Base-by-base conservation (phyloP, 2,888 invertebrate species). In the Digitonthophagus gazella region DNA sequence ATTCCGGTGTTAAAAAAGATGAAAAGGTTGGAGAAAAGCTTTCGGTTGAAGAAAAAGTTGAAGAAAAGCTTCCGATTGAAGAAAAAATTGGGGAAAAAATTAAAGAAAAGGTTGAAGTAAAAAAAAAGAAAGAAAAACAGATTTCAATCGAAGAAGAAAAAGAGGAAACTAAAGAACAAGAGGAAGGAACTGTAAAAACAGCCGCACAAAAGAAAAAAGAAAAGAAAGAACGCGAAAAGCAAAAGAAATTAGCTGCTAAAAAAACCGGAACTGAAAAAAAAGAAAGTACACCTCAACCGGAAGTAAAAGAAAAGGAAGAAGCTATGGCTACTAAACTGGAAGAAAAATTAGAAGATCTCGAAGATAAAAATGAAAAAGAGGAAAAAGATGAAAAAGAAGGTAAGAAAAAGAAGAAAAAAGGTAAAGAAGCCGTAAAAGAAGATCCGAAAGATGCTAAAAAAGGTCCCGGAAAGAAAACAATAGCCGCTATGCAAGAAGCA, bases 401-500 rank as follows among this genome's bases (percentile, higher is more conserved):
- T 0, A 85, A 84, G 68, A 85, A 83, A 66, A 84, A 84, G 75
- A 85, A 84, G 76, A 86, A 84, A 76, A 84, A 83, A 44, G 71
- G 71, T 15, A 69, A 87, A 68, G 82, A 81, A 65, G n/a, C 20
- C 4, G 85, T 83, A 15, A 86, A 85, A 65, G 88, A 89, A 28
- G 85, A 88, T 73, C 83, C 81, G 11, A 87, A 87, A 72, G 85
- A 85, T 69, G 84, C 84, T 74, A 86, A 87, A 70, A 89, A 86
- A 76, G 87, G 94, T 14, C 93, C 95, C 67, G 92, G 93, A 11
- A 94, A 93, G 76, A 93, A 93, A 78, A 90, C 93, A 70, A 91
- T 97, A 73, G 93, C 93, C 71, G 94, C 95, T 18, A 96, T 96
- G 93, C 95, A 96, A 83, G 96, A 96, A 82, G 91, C 93, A 15